Conservation (phyloP, 92 coral and sea anemone genomes). For the Phymanthus crucifer region DNA sequence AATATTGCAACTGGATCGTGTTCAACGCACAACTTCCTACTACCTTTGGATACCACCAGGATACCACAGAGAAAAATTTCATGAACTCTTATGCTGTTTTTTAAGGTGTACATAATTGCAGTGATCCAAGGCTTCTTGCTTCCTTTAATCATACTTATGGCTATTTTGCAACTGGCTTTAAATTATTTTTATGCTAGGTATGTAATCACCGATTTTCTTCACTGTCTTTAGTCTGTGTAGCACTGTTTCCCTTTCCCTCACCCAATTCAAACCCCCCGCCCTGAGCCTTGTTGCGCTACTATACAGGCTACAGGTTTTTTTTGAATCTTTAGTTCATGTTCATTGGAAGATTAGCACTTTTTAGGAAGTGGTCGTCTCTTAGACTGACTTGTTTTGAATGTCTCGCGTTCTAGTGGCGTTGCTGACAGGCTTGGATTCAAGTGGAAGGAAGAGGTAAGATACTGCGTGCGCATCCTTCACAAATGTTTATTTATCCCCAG, state of each 20-base stretch:
- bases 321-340: too few relatives aligned
- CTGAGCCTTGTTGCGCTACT: too few relatives aligned
- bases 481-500: neutral
- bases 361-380: neutral
- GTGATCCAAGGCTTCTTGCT: slow-evolving; percentile 73
- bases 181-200: slow-evolving; percentile 86
- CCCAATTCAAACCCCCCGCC: neutral
- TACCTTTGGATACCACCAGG: too few relatives aligned
- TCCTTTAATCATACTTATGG: slow-evolving; percentile 54
- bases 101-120: slow-evolving; percentile 82
- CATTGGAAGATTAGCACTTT: neutral
- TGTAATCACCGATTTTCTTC: neutral
- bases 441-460: slow-evolving; percentile 57
- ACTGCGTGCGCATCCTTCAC: slow-evolving; percentile 7
- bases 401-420: slow-evolving; percentile 45
- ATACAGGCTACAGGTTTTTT: too few relatives aligned
- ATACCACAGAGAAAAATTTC: too few relatives aligned
- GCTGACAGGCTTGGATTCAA: slow-evolving; percentile 64
- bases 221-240: neutral
- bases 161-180: slow-evolving; percentile 71
- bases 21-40: too few relatives aligned
- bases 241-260: neutral
- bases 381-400: too few relatives aligned
- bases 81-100: neutral
- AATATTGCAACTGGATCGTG: too few relatives aligned